Conservation (phyloP, 2,797 vertebrate species). For the Sardinella longiceps region DNA sequence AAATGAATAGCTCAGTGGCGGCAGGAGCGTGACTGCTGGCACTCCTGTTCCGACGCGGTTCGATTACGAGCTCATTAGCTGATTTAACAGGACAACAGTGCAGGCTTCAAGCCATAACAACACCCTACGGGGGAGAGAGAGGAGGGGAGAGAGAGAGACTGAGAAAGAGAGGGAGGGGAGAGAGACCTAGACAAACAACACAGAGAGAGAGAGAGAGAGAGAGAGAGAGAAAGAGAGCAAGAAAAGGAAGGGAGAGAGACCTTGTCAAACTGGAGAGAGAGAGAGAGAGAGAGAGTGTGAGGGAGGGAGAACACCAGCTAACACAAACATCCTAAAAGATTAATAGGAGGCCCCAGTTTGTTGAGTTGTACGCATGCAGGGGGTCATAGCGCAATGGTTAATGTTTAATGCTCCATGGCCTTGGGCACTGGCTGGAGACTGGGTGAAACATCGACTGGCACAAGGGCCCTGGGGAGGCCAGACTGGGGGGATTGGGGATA, state of each 20-base stretch:
- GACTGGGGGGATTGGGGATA: not conserved
- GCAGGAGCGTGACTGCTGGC: slow-evolving; percentile 16
- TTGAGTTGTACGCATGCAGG: not conserved
- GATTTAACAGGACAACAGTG: slow-evolving; percentile 23
- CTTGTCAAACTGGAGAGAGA: not conserved
- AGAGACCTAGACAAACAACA: too few relatives aligned
- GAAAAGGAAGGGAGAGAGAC: not conserved
- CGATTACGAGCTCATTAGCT: slow-evolving; percentile 13
- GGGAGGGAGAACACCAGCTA: slow-evolving; percentile 17
- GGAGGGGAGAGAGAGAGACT: not conserved
- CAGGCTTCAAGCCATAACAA: slow-evolving; percentile 15
- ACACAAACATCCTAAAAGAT: slow-evolving; percentile 27
- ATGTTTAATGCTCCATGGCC: slow-evolving; percentile 18
- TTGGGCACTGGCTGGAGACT: not conserved
- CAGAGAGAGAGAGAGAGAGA: not conserved
- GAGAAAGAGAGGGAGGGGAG: not conserved
- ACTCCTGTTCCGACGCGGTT: slow-evolving; percentile 26
- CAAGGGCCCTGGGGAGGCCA: not conserved
- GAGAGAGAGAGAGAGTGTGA: not conserved
- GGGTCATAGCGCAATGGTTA: slow-evolving; percentile 16
- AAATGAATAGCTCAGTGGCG: slow-evolving; percentile 10
- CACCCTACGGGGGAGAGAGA: not conserved
- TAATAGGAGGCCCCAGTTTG: not conserved
- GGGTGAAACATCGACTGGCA: slow-evolving; percentile 12
- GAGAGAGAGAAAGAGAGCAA: not conserved